phyloP scores from a whole-genome alignment of 2,113 vertebrate genomes.

The Malaclemys terrapin region DNA sequence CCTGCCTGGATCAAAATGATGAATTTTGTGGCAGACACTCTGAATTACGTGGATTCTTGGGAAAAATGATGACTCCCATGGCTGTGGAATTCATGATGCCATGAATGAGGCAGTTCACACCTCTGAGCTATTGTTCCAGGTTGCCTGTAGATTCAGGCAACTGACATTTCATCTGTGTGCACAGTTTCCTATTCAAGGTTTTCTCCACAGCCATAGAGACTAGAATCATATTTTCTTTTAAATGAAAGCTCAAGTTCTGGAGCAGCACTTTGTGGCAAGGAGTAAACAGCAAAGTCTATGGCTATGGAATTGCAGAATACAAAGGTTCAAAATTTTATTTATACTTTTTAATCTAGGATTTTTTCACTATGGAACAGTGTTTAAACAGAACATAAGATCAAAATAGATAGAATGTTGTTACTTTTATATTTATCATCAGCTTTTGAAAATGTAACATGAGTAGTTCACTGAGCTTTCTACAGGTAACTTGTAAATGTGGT shows the following conservation, averaged over 20 bases:
- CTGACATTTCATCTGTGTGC: neutral
- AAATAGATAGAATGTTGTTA: neutral
- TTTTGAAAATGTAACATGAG: neutral
- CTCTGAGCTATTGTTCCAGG: neutral
- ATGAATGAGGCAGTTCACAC: neutral
- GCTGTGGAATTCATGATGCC: neutral
- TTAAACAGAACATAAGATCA: neutral
- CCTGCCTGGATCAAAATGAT: neutral
- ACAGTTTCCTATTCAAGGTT: neutral
- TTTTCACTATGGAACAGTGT: neutral
- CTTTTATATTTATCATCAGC: neutral
- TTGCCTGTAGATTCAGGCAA: neutral
- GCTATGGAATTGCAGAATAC: neutral
- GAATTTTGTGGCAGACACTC: neutral
- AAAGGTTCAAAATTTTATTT: neutral
- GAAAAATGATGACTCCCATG: neutral
- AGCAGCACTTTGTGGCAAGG: neutral
- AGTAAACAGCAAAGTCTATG: neutral
- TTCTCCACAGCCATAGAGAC: neutral
- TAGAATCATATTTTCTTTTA: neutral
- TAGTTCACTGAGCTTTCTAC: neutral
- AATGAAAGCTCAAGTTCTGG: neutral
- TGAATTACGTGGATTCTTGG: neutral
- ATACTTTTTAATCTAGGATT: neutral
- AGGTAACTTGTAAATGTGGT: neutral